Evolutionary conservation across 2,888 invertebrate species (phyloP).

Genomic region (Hemaris fuciformis): DNA sequence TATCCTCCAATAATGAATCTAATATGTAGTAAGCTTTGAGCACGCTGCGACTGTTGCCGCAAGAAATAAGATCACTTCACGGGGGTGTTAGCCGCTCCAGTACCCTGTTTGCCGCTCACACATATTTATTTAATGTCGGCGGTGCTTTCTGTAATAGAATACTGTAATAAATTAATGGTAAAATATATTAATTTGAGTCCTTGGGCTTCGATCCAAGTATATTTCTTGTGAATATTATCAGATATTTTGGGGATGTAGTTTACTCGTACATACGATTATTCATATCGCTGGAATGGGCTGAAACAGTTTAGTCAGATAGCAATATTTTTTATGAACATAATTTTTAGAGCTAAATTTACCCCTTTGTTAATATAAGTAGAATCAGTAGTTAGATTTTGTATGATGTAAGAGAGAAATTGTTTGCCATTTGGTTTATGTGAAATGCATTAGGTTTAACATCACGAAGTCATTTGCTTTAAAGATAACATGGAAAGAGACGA

Average conservation of each 20-base stretch:
- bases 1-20: slow-evolving; percentile 74
- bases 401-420: no score
- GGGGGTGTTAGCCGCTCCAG: slow-evolving; percentile 30
- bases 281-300: background rate
- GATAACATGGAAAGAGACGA: no score
- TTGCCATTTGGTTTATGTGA: no score
- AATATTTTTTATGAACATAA: background rate
- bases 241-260: background rate
- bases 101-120: slow-evolving; percentile 15
- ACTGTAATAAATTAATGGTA: slow-evolving; percentile 28
- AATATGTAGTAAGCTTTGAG: slow-evolving; percentile 70
- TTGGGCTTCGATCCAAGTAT: slow-evolving; percentile 31
- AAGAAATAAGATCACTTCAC: slow-evolving; percentile 47
- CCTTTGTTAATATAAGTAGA: no score
- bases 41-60: slow-evolving; percentile 41
- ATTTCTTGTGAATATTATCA: slow-evolving; percentile 17
- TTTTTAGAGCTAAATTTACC: background rate
- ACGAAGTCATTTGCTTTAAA: no score
- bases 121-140: slow-evolving; percentile 21
- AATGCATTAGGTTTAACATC: no score
- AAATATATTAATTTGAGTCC: slow-evolving; percentile 32
- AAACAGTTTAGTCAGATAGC: background rate
- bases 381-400: no score
- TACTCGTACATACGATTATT: background rate
- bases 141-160: slow-evolving; percentile 20